These are phyloP conservation scores for Mormyrus proboscirostris DNA, from an alignment of 2,797 vertebrate species.

Conservation along the genomic window DNA sequence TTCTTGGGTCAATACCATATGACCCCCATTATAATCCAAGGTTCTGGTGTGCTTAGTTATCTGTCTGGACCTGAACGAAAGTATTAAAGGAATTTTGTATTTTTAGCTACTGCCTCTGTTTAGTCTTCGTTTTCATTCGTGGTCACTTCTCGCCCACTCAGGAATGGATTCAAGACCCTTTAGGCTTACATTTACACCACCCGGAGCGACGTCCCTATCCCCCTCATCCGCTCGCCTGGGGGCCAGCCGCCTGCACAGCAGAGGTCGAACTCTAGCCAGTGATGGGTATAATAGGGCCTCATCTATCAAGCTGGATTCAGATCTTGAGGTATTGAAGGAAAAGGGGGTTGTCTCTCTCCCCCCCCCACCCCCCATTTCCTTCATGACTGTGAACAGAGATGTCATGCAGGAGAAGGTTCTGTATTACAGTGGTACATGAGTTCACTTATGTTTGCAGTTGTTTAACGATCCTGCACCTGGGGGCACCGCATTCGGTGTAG, in stretches of 20 bases:
- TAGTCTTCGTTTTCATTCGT: neutral
- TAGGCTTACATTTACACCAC: conserved; percentile 80
- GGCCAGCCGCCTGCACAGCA: conserved; percentile 54
- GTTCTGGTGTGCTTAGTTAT: neutral
- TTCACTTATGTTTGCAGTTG: neutral
- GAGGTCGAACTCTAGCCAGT: conserved; percentile 63
- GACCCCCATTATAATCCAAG: neutral
- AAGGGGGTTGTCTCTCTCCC: neutral
- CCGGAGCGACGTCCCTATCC: conserved; percentile 56
- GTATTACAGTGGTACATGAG: neutral
- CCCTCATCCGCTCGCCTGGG: conserved; percentile 50
- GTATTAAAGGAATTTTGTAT: neutral
- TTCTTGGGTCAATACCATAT: neutral
- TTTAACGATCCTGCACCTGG: neutral
- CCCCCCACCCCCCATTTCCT: neutral
- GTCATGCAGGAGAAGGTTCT: neutral
- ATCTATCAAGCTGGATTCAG: conserved; percentile 72
- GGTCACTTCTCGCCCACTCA: conserved; percentile 27
- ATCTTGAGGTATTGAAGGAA: conserved; percentile 70
- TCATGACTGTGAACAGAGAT: neutral
- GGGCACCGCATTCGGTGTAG: neutral
- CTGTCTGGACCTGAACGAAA: neutral
- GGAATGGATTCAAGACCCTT: conserved; percentile 91
- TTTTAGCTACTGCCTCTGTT: neutral
- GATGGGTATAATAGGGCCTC: conserved; percentile 70